Conservation (phyloP, 2,797 vertebrate genomes). For the Pantherophis alleghaniensis region DNA sequence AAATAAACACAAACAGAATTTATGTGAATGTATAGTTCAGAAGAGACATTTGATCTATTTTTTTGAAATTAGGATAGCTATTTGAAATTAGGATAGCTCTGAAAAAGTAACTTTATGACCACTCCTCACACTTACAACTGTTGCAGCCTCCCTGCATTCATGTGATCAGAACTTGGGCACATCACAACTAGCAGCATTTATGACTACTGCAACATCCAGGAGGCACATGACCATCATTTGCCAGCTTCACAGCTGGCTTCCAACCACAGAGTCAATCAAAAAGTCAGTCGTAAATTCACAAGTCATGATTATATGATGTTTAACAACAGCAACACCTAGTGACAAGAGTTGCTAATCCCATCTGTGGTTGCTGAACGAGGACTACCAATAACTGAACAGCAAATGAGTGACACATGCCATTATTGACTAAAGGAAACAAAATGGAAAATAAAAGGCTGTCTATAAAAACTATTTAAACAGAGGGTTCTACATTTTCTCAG, state of each 20-base stretch:
- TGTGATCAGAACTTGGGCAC: background rate
- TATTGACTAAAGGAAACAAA: background rate
- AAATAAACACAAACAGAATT: constrained; percentile 9
- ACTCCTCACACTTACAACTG: background rate
- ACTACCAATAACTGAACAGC: background rate
- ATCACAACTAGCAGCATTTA: background rate
- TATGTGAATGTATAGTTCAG: background rate
- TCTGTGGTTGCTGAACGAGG: background rate
- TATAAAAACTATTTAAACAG: background rate
- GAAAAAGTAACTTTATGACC: background rate
- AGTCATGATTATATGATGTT: background rate
- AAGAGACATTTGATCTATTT: background rate
- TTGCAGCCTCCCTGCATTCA: background rate
- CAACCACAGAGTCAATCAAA: background rate
- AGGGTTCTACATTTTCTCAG: background rate
- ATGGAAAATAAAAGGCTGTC: background rate
- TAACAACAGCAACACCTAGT: background rate
- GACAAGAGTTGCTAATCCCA: background rate
- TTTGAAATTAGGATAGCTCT: background rate
- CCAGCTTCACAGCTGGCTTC: background rate
- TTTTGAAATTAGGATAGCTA: background rate
- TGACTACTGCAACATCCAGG: background rate
- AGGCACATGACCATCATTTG: background rate
- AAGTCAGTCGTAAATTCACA: background rate
- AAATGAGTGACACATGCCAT: too few relatives aligned